Percentiles rank a stretch among this genome's conserved stretches.
Conservation (phyloP, 2,797 vertebrate genomes). For the Babyrousa celebensis region DNA sequence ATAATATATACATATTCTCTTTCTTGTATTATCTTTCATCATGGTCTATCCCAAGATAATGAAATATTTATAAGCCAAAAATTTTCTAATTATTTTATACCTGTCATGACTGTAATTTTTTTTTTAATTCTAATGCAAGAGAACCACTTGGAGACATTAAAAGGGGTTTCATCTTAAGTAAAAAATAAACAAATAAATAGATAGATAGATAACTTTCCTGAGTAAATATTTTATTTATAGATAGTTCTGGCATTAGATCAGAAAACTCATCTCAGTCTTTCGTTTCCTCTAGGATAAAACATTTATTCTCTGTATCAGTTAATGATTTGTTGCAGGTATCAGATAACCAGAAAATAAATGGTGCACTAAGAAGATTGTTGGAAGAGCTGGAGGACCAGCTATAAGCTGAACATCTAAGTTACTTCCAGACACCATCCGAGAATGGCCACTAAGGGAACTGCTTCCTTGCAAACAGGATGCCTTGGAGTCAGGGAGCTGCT, state of each 20-base stretch:
- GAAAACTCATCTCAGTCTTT: neutral
- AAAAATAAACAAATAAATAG: too few relatives aligned
- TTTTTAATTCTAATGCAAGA: too few relatives aligned
- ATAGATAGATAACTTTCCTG: neutral
- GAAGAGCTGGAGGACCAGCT: neutral
- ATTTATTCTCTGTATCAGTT: neutral
- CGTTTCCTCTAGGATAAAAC: neutral
- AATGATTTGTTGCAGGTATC: neutral
- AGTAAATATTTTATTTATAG: neutral
- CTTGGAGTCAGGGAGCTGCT: neutral
- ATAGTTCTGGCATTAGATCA: neutral
- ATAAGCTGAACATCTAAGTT: neutral
- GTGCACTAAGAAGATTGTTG: neutral
- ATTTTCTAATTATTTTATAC: too few relatives aligned
- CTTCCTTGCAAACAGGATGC: neutral
- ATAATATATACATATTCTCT: too few relatives aligned
- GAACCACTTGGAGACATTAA: too few relatives aligned
- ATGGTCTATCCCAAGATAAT: too few relatives aligned
- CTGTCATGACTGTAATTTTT: too few relatives aligned
- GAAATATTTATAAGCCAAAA: too few relatives aligned
- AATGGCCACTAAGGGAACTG: neutral
- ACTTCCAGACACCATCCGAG: neutral
- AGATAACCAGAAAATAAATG: neutral
- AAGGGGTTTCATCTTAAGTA: too few relatives aligned
- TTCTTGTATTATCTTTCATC: too few relatives aligned